Evolutionary conservation across 2,888 invertebrate species (phyloP), one percentile per base, ranked within the genome.

Genomic region (Ennomos fuscantarius): DNA sequence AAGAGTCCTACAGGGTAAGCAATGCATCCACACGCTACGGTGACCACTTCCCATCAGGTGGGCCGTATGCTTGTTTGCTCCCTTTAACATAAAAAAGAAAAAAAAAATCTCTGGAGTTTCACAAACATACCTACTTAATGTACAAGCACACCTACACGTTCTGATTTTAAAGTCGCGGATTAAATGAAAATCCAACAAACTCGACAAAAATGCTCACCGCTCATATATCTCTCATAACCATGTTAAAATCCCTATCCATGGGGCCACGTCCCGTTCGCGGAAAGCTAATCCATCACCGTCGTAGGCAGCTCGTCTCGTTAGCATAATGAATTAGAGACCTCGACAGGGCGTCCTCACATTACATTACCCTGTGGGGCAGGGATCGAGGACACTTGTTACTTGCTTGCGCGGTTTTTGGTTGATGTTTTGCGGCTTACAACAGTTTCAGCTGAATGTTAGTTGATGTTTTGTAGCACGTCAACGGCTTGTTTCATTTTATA

Each of bases 231-330:
- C 54, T 59, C 59, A 46, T 54, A 54, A 59, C 49, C 59, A 45
- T 33, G 49, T 55, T 49, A 55, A 47, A 54, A 33, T 15, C 47
- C 43, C 49, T 40, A 49, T 49, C 45, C 40, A 50, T 37, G 45
- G 50, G 42, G 41, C 34, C 47, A 44, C 33, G 58, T 45, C 55
- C 40, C 35, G 36, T 37, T 40, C 40, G 50, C 63, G 78, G 69
- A 74, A 72, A 72, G 72, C 73, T 81, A 86, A 91, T 91, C 87
- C 81, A 88, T 90, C 91, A 89, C 78, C 83, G 90, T 89, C 90
- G 80, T 50, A 66, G 82, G 76, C 89, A 89, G 81, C 68, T 58
- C 68, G 79, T 81, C 86, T 89, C 86, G 86, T 89, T 90, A 88
- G 81, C 88, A 90, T 89, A 90, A 91, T 89, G 84, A 91, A 90